A percentile compares a stretch with the other conserved stretches of the same genome.
phyloP scores from a whole-genome alignment of 2,888 invertebrate genomes.

The Globia sparganii region DNA sequence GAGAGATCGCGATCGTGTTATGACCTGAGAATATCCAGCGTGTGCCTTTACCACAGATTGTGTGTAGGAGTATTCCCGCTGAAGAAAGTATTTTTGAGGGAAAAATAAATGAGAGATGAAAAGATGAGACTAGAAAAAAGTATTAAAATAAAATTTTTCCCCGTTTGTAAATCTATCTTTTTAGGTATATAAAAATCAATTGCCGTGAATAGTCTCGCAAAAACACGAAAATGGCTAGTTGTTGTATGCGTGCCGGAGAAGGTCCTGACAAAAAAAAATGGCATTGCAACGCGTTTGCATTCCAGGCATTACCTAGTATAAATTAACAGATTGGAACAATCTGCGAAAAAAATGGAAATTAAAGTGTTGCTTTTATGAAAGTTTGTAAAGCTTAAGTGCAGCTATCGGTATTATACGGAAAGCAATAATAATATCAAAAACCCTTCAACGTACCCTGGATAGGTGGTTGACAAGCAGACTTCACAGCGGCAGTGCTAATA shows the following conservation, averaged over 20 bases:
- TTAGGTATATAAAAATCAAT: neutral
- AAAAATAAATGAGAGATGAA: neutral
- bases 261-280: neutral
- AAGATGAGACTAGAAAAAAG: neutral
- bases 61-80: neutral
- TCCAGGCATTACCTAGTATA: no score
- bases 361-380: neutral
- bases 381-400: neutral
- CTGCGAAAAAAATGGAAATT: neutral
- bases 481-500: slow-evolving; percentile 94
- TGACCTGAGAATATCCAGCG: neutral
- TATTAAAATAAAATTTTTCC: neutral
- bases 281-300: no score
- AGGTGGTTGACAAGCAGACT: slow-evolving; percentile 93
- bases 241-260: neutral
- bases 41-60: neutral
- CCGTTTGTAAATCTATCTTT: neutral
- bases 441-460: slow-evolving; percentile 87
- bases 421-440: neutral
- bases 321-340: no score
- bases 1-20: neutral
- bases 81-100: neutral
- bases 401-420: neutral
- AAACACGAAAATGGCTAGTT: neutral
- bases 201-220: neutral